A percentile compares a stretch with the other conserved stretches of the same genome.
Conservation (phyloP, 2,888 invertebrate species). For the Archips xylosteana region DNA sequence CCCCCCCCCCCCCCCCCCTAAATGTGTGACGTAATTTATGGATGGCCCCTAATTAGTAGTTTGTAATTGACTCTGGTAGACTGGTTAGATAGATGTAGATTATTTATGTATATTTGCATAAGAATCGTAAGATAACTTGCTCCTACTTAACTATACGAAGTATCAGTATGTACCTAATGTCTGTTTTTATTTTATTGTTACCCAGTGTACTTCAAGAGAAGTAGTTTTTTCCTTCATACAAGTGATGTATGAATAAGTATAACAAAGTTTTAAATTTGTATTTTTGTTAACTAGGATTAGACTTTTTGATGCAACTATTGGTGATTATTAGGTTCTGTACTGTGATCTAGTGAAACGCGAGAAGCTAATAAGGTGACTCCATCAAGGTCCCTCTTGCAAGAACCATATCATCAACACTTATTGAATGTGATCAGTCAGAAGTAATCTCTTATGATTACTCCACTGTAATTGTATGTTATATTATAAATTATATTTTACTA, state of each 20-base stretch:
- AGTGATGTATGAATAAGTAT: conserved; percentile 13
- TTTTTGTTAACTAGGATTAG: conserved; percentile 17
- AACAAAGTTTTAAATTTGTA: conserved; percentile 22
- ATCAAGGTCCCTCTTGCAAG: conserved; percentile 16
- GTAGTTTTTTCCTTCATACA: conserved; percentile 8
- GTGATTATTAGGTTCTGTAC: conserved; percentile 19
- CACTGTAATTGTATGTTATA: conserved; percentile 22
- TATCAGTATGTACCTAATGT: conserved; percentile 28
- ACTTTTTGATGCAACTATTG: conserved; percentile 16
- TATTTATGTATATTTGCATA: conserved; percentile 20
- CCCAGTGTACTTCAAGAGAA: conserved; percentile 7
- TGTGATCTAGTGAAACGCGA: conserved; percentile 15
- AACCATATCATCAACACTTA: conserved; percentile 39
- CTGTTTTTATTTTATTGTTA: conserved; percentile 30
- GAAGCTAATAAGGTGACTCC: conserved; percentile 6
- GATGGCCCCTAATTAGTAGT: conserved; percentile 28
- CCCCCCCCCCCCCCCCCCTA: too few species aligned
- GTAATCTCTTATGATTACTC: conserved; percentile 33
- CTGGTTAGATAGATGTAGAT: conserved; percentile 34
- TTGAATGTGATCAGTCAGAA: conserved; percentile 20
- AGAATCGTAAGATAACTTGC: conserved; percentile 21
- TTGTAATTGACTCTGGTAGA: conserved; percentile 35
- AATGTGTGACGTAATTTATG: too few species aligned
- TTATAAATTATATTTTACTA: conserved; percentile 41
- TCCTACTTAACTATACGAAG: conserved; percentile 27